These are phyloP conservation scores for Netta rufina DNA, from an alignment of 2,797 vertebrate species.

Conservation along the genomic window DNA sequence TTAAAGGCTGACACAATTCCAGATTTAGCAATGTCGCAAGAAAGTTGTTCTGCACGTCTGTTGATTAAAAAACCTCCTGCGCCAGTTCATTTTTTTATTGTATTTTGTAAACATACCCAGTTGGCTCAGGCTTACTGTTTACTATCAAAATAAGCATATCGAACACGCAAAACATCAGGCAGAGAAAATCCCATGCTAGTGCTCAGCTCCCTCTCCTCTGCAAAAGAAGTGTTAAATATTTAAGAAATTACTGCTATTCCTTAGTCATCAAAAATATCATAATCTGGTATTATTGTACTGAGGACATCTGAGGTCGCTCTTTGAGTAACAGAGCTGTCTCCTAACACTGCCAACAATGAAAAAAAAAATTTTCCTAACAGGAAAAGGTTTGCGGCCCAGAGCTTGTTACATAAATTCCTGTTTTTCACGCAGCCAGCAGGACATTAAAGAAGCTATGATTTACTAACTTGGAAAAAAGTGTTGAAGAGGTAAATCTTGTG, in stretches of 20 bases:
- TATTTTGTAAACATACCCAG: conserved; percentile 41
- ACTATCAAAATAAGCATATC: conserved; percentile 55
- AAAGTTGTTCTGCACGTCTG: not conserved
- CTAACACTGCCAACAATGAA: conserved; percentile 78
- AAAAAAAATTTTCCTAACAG: conserved; percentile 80
- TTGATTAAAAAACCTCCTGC: conserved; percentile 62
- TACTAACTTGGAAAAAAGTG: conserved; percentile 72
- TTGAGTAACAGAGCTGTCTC: conserved; percentile 77
- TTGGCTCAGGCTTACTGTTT: conserved; percentile 31
- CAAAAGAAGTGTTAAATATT: conserved; percentile 63
- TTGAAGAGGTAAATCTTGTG: conserved; percentile 71
- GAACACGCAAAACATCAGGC: not conserved
- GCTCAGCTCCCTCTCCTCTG: not conserved
- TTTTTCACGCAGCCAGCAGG: conserved; percentile 79
- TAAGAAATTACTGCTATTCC: conserved; percentile 66
- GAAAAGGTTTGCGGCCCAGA: conserved; percentile 80
- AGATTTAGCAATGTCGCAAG: conserved; percentile 44
- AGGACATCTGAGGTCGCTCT: conserved; percentile 83
- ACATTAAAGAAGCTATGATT: conserved; percentile 77
- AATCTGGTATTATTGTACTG: conserved; percentile 75
- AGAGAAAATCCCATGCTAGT: not conserved
- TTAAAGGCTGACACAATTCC: not conserved
- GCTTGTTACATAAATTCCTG: conserved; percentile 85
- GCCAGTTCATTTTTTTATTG: conserved; percentile 14
- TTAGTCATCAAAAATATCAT: conserved; percentile 80